These are phyloP conservation scores for Grus americana DNA, from an alignment of 2,113 vertebrate species.

Conservation along the genomic window DNA sequence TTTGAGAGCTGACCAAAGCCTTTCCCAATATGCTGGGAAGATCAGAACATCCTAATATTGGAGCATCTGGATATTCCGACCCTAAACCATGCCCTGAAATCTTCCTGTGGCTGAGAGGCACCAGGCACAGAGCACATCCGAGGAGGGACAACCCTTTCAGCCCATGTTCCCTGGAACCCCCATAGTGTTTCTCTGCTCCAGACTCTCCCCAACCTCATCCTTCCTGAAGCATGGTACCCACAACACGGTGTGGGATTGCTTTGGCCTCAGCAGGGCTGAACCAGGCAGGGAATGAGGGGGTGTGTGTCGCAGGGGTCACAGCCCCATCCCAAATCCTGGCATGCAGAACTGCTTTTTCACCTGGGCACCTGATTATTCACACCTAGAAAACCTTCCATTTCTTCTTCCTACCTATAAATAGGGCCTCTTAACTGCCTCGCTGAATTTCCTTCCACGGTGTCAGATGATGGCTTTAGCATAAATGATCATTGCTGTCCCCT, in stretches of 20 bases:
- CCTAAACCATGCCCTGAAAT: not conserved
- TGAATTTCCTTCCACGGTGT: not conserved
- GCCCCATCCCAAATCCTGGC: not conserved
- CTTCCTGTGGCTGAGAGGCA: not conserved
- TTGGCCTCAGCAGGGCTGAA: not conserved
- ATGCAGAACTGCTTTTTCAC: not conserved
- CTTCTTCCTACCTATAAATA: not conserved
- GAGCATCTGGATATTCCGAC: not conserved
- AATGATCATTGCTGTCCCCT: not conserved
- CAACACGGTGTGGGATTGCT: not conserved
- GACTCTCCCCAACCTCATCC: not conserved
- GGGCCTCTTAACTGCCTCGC: rapidly evolving
- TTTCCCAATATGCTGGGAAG: not conserved
- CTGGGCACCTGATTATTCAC: not conserved
- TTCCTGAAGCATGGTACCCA: rapidly evolving
- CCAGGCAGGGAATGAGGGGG: not conserved
- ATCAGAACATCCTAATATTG: not conserved
- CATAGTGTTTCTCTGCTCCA: rapidly evolving
- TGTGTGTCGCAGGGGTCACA: not conserved
- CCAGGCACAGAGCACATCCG: not conserved
- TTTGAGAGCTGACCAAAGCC: not conserved
- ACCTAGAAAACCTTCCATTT: not conserved
- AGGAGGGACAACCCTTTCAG: not conserved
- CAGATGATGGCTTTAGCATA: not conserved
- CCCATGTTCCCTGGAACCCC: not conserved